Evolutionary conservation across 2,888 invertebrate genomes (phyloP), one percentile per base, ranked within the genome.

Genomic region (Anagyrus pseudococci): DNA sequence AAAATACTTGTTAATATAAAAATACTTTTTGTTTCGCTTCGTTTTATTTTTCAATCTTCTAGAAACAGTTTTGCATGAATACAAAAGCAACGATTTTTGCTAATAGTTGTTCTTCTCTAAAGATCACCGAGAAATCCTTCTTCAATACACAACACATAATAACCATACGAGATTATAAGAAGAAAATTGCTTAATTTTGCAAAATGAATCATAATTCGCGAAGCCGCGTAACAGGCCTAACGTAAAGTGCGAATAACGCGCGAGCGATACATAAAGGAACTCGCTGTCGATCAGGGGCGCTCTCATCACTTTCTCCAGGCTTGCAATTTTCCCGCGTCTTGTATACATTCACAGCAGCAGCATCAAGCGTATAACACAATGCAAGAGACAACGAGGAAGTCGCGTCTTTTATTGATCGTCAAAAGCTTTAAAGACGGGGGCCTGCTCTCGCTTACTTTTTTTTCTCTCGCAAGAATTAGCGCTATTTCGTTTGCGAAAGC

Each of bases 401-500:
- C 37, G 33, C 61, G 10, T 55, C n/a, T 55, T 67, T 64, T 67
- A 67, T 58, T 53, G 64, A 55, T 58, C 64, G 44, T 67, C 64
- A 56, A 67, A 64, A 37, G 33, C 10, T 50, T 54, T 49, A 25
- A 59, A 54, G 41, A 8, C 37, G 50, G 2, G 17, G 15, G 37
- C 50, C n/a, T 19, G n/a, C 26, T 43, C 23, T 17, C 40, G 26
- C 40, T 15, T 33, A 15, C n/a, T 20, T 26, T 22, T 25, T 26
- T 22, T 49, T 62, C 26, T 52, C 15, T 23, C 55, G 46, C 25
- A 37, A 68, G 65, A 64, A 62, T 62, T 66, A 66, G 67, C 64
- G 67, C 68, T 58, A 44, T 19, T n/a, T 17, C 41, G 17, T 58
- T 59, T 50, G 15, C 29, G 50, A 70, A 72, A 69, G 70, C 69